Evolutionary conservation across 1,140 invertebrate species (phyloP).

Genomic region (Caerostris darwini): DNA sequence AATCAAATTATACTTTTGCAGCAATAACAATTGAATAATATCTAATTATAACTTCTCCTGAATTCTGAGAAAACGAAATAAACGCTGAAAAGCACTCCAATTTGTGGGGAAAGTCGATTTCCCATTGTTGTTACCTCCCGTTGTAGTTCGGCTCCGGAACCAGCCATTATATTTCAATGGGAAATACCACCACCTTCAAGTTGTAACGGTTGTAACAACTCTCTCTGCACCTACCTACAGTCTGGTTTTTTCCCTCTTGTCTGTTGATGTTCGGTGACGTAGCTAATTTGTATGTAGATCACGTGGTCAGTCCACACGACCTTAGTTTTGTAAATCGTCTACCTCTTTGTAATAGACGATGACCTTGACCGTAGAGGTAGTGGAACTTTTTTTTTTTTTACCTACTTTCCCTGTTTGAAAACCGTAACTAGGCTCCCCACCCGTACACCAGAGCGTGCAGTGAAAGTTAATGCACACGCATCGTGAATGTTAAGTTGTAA

Average conservation of each 20-base stretch:
- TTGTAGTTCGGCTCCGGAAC: background rate
- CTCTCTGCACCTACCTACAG: background rate
- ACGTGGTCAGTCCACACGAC: background rate
- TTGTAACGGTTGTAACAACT: background rate
- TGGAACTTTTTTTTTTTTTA: background rate
- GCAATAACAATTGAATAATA: background rate
- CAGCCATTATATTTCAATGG: background rate
- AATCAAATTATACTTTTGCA: too few relatives aligned
- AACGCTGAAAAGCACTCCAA: background rate
- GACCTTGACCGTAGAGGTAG: background rate
- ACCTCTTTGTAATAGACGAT: background rate
- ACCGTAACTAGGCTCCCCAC: background rate
- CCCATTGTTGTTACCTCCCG: background rate
- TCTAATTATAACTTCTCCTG: background rate
- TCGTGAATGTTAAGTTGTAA: background rate
- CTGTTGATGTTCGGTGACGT: slow-evolving; percentile 6
- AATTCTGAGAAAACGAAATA: background rate
- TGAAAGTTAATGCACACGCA: background rate
- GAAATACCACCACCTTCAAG: background rate
- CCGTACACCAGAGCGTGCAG: background rate
- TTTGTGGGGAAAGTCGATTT: background rate
- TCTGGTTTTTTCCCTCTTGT: background rate
- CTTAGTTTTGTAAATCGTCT: background rate
- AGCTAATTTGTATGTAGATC: background rate
- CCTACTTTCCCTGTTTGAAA: background rate